Evolutionary conservation across 2,888 invertebrate genomes (phyloP), one percentile per base, ranked within the genome.

Genomic region (Noctua janthina): DNA sequence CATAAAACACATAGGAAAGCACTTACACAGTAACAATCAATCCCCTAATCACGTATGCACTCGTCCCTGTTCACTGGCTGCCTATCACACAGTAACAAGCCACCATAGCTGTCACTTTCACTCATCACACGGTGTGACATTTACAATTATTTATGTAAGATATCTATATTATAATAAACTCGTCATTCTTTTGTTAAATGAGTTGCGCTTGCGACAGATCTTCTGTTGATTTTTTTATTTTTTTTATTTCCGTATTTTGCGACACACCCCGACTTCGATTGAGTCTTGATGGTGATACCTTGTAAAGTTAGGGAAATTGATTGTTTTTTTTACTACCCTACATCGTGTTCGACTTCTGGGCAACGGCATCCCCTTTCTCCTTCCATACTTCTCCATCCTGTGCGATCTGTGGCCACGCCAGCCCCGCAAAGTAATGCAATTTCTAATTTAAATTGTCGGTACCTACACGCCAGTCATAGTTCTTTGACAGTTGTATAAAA

Each of bases 81-180:
- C 62, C 76, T 15, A 51, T 69, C 74, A 77, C 76, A 83, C 81
- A 81, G 54, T 86, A 79, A 74, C 70, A 66, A 73, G 23, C 46
- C 62, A 66, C 76, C 76, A 68, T 69, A 64, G 39, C 83, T 49
- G 81, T 78, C 84, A 85, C 89, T 89, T 89, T 89, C 89, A 84
- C 89, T 77, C 78, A 79, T 79, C 76, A 75, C 79, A 75, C 67
- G 72, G 78, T 69, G 62, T 79, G 78, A 82, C 78, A 84, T 87
- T 83, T 81, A 39, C 69, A 86, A 86, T 89, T 70, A 88, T 83
- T 85, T 85, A 89, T 82, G 71, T 84, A 84, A 85, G 62, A 71
- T 83, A 71, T 81, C 35, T 67, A 51, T 78, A 83, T 72, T 46
- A 67, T 70, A 66, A 85, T 83, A 39, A 29, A 11, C 11, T 51